Evolutionary conservation across 2,113 vertebrate genomes (phyloP), one percentile per base, ranked within the genome.

Genomic region (Ptilonorhynchus violaceus): DNA sequence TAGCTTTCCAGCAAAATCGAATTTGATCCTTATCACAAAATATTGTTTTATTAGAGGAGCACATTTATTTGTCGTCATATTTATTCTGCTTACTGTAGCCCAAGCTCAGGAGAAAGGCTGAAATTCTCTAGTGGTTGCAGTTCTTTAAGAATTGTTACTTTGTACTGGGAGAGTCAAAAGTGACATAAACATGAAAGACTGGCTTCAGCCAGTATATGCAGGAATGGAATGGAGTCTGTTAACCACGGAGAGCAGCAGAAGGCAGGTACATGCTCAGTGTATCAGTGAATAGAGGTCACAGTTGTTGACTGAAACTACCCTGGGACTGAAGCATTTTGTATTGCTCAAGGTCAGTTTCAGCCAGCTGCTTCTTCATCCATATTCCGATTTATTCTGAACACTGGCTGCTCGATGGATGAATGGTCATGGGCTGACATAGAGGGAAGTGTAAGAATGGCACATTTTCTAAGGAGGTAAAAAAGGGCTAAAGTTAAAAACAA

Each of bases 361-460:
- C 3, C 30, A 69, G 21, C 22, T 85, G 55, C 42, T 56, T 91
- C 73, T 74, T 74, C 37, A 66, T 22, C 41, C 11, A 0, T 66
- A 3, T 42, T 56, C 56, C 75, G 55, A 33, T 85, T 73, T 17
- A 18, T 25, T 50, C 31, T 74, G 42, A 74, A 9, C 31, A 10
- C 25, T 52, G 73, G 19, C 30, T 1, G 0, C 39, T 68, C 6
- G 42, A 11, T 74, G 25, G 33, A 6, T 31, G 50, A 30, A 5
- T 15, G 64, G 10, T 31, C 30, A 20, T 30, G 20, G 49, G 5
- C 24, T 82, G 14, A 10, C 13, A 6, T 49, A 13, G 21, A 46
- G 7, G 44, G 42, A 72, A 35, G 18, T 13, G 1, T 25, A 39
- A 60, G 14, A 88, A 9, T 2, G n/a, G 9, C 0, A 0, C 31